phyloP scores from a whole-genome alignment of 1,140 invertebrate species.

The Bombus breviceps region DNA sequence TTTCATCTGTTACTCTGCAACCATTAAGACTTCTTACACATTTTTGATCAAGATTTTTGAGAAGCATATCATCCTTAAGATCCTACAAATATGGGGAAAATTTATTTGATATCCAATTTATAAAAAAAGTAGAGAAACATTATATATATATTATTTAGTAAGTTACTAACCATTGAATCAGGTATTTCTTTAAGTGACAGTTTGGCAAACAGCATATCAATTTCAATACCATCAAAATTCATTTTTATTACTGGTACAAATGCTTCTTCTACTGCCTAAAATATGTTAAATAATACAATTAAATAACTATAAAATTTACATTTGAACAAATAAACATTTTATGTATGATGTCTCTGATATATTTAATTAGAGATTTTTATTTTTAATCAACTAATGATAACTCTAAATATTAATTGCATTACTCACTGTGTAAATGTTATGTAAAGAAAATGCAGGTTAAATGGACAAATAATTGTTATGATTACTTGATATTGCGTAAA shows the following conservation, averaged over 20 bases:
- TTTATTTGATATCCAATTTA: conserved; percentile 11
- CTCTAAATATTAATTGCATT: conserved; percentile 1
- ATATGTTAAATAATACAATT: conserved; percentile 47
- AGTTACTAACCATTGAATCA: conserved; percentile 83
- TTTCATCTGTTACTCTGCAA: conserved; percentile 99
- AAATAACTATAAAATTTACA: background rate
- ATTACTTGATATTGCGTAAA: background rate
- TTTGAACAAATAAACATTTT: background rate
- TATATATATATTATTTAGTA: background rate
- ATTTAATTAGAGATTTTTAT: conserved; percentile 6
- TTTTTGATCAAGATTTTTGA: conserved; percentile 98
- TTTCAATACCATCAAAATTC: conserved; percentile 99
- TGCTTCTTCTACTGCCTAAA: conserved; percentile 96
- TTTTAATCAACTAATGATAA: background rate
- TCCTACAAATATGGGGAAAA: conserved; percentile 84
- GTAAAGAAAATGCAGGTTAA: conserved; percentile 37
- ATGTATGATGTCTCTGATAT: background rate
- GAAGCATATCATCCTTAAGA: conserved; percentile 93
- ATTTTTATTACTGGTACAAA: conserved; percentile 99
- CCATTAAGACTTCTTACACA: conserved; percentile 99
- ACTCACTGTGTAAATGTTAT: conserved; percentile 26
- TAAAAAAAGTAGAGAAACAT: background rate
- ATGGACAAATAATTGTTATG: conserved; percentile 2
- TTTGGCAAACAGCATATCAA: conserved; percentile 98
- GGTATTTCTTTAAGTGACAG: conserved; percentile 96